A percentile compares a stretch with the other conserved stretches of the same genome.
These are phyloP conservation scores for Vimba vimba DNA, from an alignment of 2,113 vertebrate genomes.

Conservation along the genomic window DNA sequence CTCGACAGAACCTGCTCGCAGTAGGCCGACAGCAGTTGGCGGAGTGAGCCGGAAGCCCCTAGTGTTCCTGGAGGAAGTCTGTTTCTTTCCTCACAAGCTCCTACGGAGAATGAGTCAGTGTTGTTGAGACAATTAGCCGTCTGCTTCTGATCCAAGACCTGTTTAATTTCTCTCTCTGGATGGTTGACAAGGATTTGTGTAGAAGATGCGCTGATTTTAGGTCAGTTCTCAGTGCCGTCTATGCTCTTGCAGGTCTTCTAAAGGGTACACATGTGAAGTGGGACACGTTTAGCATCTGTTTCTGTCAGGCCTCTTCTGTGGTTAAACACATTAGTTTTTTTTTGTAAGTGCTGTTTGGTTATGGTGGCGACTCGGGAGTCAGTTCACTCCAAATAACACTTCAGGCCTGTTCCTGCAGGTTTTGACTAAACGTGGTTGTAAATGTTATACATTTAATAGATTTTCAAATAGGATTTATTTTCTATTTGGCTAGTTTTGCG, in stretches of 20 bases:
- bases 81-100: conserved; percentile 65
- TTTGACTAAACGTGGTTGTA: background rate
- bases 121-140: conserved; percentile 39
- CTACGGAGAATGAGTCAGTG: conserved; percentile 60
- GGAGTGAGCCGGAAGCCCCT: conserved; percentile 72
- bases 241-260: background rate
- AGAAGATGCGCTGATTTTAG: background rate
- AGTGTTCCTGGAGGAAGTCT: conserved; percentile 73
- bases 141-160: conserved; percentile 30
- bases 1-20: conserved; percentile 65
- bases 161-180: conserved; percentile 6
- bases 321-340: conserved; percentile 47
- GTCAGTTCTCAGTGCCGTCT: background rate
- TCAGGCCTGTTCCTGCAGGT: background rate
- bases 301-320: conserved; percentile 52
- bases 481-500: background rate
- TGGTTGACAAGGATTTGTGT: conserved; percentile 28
- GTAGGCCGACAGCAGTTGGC: conserved; percentile 71
- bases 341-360: conserved; percentile 49
- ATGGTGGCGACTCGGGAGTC: conserved; percentile 18
- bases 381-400: conserved; percentile 9
- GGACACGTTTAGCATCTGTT: conserved; percentile 55
- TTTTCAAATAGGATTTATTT: background rate
- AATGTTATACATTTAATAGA: background rate
- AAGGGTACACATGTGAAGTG: conserved; percentile 42